Conservation (phyloP, 2,113 vertebrate genomes). For the Oxyura jamaicensis region DNA sequence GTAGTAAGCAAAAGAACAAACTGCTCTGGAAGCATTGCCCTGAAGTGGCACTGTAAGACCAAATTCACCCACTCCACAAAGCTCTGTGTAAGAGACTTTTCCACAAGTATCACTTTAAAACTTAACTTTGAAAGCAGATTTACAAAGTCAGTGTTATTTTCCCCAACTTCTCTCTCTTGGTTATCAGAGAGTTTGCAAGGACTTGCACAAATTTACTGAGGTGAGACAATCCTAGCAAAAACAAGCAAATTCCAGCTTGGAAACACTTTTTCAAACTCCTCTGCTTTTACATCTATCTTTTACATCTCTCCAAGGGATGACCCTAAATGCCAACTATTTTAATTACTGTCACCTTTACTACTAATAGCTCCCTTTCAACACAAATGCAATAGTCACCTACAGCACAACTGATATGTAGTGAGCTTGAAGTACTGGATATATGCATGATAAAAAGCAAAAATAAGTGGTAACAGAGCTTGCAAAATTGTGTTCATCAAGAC, state of each 20-base stretch:
- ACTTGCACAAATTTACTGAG: not conserved
- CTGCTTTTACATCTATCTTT: not conserved
- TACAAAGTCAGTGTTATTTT: not conserved
- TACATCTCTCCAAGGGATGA: not conserved
- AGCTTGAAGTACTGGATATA: not conserved
- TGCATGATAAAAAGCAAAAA: not conserved
- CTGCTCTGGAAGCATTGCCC: not conserved
- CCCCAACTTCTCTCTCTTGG: not conserved
- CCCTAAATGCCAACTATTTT: not conserved
- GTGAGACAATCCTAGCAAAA: not conserved
- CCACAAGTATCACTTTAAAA: not conserved
- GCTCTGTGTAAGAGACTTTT: not conserved
- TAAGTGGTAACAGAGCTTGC: not conserved
- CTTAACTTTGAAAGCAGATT: not conserved
- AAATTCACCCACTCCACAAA: not conserved
- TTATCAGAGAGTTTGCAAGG: not conserved
- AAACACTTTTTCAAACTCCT: not conserved
- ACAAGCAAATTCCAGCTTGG: not conserved
- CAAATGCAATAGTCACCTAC: rapidly evolving
- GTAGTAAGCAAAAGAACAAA: not conserved
- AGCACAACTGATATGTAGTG: not conserved
- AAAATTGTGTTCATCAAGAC: not conserved
- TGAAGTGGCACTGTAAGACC: not conserved
- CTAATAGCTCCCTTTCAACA: not conserved
- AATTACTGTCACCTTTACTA: not conserved